A percentile compares a stretch with the other conserved stretches of the same genome.
Conservation (phyloP, 2,113 vertebrate species). For the Formicarius rufipectus region DNA sequence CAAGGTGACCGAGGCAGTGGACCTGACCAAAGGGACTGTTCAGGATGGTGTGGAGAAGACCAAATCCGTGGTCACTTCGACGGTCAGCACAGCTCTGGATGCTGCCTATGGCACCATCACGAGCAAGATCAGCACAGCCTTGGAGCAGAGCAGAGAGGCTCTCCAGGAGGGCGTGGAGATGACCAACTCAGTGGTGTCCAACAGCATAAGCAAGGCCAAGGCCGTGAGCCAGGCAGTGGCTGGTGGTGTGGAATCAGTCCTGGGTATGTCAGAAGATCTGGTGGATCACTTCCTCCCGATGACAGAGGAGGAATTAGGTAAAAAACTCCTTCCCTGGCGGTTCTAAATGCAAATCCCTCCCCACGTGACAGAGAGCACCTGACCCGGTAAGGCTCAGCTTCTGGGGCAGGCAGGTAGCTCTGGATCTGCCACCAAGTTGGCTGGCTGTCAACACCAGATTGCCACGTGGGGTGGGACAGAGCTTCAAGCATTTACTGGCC, state of each 20-base stretch:
- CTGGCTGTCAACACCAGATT: background rate
- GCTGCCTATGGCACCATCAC: slow-evolving; percentile 81
- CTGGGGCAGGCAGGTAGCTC: slow-evolving; percentile 13
- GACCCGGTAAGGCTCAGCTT: background rate
- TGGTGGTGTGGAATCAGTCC: slow-evolving; percentile 81
- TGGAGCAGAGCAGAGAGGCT: slow-evolving; percentile 68
- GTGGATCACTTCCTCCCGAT: slow-evolving; percentile 88
- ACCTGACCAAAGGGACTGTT: slow-evolving; percentile 75
- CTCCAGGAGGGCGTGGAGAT: slow-evolving; percentile 81
- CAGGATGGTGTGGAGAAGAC: slow-evolving; percentile 84
- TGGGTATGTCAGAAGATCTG: slow-evolving; percentile 84
- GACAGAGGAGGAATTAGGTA: slow-evolving; percentile 87
- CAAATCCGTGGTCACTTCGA: slow-evolving; percentile 76
- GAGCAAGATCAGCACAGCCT: slow-evolving; percentile 66
- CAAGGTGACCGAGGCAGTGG: slow-evolving; percentile 67
- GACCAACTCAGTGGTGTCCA: slow-evolving; percentile 80
- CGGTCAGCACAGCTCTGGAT: slow-evolving; percentile 82
- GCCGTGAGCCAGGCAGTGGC: slow-evolving; percentile 86
- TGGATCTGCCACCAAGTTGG: background rate
- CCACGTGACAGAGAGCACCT: slow-evolving; percentile 13
- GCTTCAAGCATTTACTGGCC: background rate
- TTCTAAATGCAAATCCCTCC: background rate
- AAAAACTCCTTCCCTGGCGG: slow-evolving; percentile 53
- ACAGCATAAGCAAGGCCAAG: slow-evolving; percentile 81
- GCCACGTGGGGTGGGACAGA: background rate